Conservation (phyloP, 2,113 vertebrate genomes). For the Heptranchias perlo region DNA sequence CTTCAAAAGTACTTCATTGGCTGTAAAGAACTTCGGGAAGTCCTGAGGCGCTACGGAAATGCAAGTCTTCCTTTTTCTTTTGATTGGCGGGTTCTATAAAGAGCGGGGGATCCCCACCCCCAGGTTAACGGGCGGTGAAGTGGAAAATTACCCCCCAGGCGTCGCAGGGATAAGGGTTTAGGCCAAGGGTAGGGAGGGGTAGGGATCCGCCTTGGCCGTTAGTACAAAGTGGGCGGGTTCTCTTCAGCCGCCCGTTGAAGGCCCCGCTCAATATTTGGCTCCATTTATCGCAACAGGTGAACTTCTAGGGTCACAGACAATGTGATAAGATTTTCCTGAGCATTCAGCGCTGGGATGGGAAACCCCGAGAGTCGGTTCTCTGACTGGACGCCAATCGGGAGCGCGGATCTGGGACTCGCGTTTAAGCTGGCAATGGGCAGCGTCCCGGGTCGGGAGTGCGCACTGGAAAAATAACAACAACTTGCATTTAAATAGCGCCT, state of each 20-base stretch:
- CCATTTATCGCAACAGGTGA: neutral
- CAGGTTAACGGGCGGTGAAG: neutral
- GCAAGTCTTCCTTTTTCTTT: too few species aligned
- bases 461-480: neutral
- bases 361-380: neutral
- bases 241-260: neutral
- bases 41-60: too few species aligned
- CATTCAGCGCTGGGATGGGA: neutral
- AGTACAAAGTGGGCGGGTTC: neutral
- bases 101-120: neutral
- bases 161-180: neutral
- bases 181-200: too few species aligned
- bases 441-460: neutral
- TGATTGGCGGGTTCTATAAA: neutral
- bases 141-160: too few species aligned
- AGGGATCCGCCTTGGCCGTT: neutral
- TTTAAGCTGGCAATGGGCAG: fast-evolving
- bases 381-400: neutral
- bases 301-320: neutral
- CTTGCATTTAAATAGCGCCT: neutral
- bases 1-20: too few species aligned
- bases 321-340: neutral
- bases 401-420: neutral
- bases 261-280: neutral
- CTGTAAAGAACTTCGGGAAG: too few species aligned